These are phyloP conservation scores for Drosophila mercatorum DNA, from an alignment of 2,888 invertebrate species.

Conservation along the genomic window DNA sequence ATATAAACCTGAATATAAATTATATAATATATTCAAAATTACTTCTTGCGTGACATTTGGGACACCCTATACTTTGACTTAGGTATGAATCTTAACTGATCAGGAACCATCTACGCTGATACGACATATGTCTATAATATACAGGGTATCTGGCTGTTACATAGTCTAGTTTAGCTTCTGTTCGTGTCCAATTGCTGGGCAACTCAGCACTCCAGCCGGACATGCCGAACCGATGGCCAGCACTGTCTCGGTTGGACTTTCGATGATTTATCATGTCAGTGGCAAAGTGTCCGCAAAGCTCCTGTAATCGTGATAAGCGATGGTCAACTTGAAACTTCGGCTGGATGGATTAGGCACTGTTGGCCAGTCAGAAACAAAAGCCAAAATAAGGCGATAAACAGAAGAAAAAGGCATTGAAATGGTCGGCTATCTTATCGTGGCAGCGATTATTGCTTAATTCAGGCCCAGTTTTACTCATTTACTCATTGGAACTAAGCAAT, in stretches of 20 bases:
- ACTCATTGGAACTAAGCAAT: constrained; percentile 51
- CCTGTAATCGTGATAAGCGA: constrained; percentile 34
- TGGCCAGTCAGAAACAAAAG: constrained; percentile 12
- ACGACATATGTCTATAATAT: neutral
- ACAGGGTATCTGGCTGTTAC: neutral
- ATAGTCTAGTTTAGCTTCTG: neutral
- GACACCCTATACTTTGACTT: too few species aligned
- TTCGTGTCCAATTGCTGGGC: neutral
- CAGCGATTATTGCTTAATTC: constrained; percentile 72
- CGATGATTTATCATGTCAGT: constrained; percentile 39
- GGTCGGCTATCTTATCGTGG: constrained; percentile 63
- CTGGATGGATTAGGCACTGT: constrained; percentile 40
- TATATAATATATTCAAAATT: too few species aligned
- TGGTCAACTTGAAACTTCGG: constrained; percentile 34
- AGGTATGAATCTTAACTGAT: too few species aligned
- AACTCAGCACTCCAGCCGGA: neutral
- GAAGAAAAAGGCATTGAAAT: constrained; percentile 18
- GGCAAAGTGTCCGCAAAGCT: constrained; percentile 8
- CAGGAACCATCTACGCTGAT: too few species aligned
- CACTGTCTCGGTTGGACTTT: constrained; percentile 11
- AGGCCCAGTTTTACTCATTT: constrained; percentile 49
- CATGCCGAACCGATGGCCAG: neutral
- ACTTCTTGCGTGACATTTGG: too few species aligned
- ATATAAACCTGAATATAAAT: too few species aligned
- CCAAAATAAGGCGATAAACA: constrained; percentile 7